phyloP scores from a whole-genome alignment of 2,113 vertebrate genomes.

The Antechinus flavipes region DNA sequence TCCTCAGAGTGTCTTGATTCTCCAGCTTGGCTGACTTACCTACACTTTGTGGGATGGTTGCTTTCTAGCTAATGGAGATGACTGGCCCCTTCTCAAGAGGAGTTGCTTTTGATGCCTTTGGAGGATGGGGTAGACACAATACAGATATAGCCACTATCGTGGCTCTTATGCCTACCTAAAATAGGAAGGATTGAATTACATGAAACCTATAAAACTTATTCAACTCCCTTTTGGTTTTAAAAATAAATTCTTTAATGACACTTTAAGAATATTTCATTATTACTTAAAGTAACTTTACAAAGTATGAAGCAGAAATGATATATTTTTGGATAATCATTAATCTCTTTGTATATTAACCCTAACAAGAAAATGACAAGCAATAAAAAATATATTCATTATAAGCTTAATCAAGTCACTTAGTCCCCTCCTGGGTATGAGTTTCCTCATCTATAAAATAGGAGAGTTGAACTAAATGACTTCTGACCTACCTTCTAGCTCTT shows the following conservation, averaged over 20 bases:
- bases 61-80: neutral
- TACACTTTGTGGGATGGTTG: neutral
- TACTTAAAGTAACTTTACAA: neutral
- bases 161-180: neutral
- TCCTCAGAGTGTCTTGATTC: neutral
- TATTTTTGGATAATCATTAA: neutral
- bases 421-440: neutral
- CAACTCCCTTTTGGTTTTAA: neutral
- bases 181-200: neutral
- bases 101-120: no score
- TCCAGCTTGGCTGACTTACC: neutral
- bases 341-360: neutral
- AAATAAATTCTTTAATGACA: neutral
- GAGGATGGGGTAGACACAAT: neutral
- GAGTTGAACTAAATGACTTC: neutral
- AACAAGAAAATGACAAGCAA: neutral
- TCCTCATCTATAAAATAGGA: neutral
- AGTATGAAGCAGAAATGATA: neutral
- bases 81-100: neutral
- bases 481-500: neutral
- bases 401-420: neutral
- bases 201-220: neutral
- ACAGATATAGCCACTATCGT: neutral
- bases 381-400: neutral
- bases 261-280: neutral